A percentile compares a stretch with the other conserved stretches of the same genome.
Evolutionary conservation across 1,140 invertebrate genomes (phyloP).

Genomic region (Drosophila carrolli): DNA sequence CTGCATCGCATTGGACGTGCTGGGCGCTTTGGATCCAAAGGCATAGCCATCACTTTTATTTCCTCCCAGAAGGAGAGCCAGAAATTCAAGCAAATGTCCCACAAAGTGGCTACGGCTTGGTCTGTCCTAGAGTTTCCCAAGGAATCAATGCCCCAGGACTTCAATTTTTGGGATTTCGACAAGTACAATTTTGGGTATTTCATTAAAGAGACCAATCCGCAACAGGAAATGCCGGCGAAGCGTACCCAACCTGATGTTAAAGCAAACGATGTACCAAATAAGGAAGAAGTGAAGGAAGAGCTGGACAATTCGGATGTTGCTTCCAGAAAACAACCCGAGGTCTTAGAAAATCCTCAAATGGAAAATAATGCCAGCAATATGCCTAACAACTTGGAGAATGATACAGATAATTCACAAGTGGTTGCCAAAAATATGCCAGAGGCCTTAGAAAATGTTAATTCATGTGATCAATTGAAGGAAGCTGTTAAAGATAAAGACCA

Average conservation of each 20-base stretch:
- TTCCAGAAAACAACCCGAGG: neutral
- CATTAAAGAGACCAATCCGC: conserved; percentile 1
- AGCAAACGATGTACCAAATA: too few species aligned
- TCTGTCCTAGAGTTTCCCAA: conserved; percentile 85
- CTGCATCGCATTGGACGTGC: conserved; percentile 97
- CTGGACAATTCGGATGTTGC: neutral
- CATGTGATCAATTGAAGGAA: too few species aligned
- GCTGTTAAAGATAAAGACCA: neutral
- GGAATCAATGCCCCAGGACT: conserved; percentile 40
- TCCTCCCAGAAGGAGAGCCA: conserved; percentile 88
- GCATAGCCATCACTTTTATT: conserved; percentile 88
- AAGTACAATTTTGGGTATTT: conserved; percentile 55
- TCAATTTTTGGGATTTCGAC: conserved; percentile 66
- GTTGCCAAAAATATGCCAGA: neutral
- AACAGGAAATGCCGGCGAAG: conserved; percentile 1
- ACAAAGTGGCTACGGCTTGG: conserved; percentile 85
- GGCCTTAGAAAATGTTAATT: conserved; percentile 1
- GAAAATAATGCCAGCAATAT: neutral
- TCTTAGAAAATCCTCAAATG: neutral
- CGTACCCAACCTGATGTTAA: neutral
- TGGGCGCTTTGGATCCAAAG: conserved; percentile 94
- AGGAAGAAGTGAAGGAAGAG: too few species aligned
- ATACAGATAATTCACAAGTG: too few species aligned
- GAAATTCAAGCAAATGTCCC: conserved; percentile 86
- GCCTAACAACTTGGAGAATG: neutral